Base-by-base conservation (phyloP, 2,888 invertebrate species). In the Aphrophora alni region DNA sequence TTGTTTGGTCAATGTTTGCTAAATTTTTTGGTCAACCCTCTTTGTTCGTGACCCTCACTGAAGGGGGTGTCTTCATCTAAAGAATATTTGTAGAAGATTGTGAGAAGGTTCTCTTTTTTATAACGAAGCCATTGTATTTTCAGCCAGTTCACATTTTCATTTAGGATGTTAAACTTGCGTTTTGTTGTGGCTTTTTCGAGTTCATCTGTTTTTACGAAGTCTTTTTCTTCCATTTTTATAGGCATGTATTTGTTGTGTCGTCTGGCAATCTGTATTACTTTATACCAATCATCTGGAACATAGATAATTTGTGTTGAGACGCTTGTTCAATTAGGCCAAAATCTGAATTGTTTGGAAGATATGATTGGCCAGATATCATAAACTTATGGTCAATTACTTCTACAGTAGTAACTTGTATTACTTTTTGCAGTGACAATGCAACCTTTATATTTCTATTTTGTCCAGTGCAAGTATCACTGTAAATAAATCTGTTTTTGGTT, bases 381-480 rank as follows among this genome's bases (percentile, higher is more conserved):
- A 79, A 85, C 82, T 85, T 85, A n/a, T 69, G 80, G 26, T 80
- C 68, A 25, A 75, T 80, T 28, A 38, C 25, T 24, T 80, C 75
- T 17, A 80, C 38, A 21, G 12, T 69, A n/a, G 75, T 69, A 68
- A 7, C 33, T 69, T 75, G 80, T 5, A 75, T 75, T 25, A 80
- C 26, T 70, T 69, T 75, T 59, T 75, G 24, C 25, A 75, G 25
- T 33, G 33, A n/a, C 75, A 75, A 25, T 14, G 80, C 69, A 27
- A 79, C 59, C 12, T 79, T 74, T 14, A 79, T 8, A 25, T 78
- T 78, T 5, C 78, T 82, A 84, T 86, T 87, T 85, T 86, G 85
- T 76, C 85, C 85, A 80, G 86, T 83, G 82, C 86, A 86, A 83
- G 83, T 84, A 86, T 86, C 75, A 85, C 85, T 82, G 85, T 86